A percentile compares a stretch with the other conserved stretches of the same genome.
Conservation (phyloP, 2,113 vertebrate species). For the Coregonus clupeaformis region DNA sequence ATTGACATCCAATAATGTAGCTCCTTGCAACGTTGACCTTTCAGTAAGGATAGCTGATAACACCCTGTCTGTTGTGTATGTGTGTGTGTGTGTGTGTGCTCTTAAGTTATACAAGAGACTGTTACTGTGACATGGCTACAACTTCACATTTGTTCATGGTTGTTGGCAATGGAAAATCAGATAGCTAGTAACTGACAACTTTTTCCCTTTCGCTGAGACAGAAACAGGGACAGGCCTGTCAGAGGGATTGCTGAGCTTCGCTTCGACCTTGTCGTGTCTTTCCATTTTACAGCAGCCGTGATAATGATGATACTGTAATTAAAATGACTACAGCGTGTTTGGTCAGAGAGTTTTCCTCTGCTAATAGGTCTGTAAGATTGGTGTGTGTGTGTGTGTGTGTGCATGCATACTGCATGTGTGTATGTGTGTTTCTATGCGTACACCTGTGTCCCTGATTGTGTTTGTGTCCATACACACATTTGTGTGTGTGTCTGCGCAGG, state of each 20-base stretch:
- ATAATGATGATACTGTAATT: neutral
- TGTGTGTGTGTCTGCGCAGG: slow-evolving; percentile 20
- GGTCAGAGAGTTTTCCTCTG: slow-evolving; percentile 23
- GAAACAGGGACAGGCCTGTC: too few relatives aligned
- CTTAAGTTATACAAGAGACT: too few relatives aligned
- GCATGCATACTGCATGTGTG: neutral
- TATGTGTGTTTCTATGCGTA: neutral
- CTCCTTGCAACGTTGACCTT: neutral
- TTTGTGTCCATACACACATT: neutral
- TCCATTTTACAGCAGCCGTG: too few relatives aligned
- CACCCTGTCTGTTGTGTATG: neutral
- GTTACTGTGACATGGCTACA: too few relatives aligned
- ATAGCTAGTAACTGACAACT: too few relatives aligned
- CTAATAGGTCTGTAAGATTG: slow-evolving; percentile 4
- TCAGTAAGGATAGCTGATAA: neutral
- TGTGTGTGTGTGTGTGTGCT: too few relatives aligned
- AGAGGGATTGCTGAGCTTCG: too few relatives aligned
- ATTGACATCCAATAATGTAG: neutral
- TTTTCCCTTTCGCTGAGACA: too few relatives aligned
- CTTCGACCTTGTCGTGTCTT: too few relatives aligned
- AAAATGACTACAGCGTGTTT: slow-evolving; percentile 22
- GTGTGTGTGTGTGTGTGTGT: slow-evolving; percentile 14
- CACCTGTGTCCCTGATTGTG: slow-evolving; percentile 4
- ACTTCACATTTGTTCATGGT: too few relatives aligned
- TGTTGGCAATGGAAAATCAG: too few relatives aligned